Evolutionary conservation across 2,797 vertebrate genomes (phyloP).

Genomic region (Brachyalestes nurse): DNA sequence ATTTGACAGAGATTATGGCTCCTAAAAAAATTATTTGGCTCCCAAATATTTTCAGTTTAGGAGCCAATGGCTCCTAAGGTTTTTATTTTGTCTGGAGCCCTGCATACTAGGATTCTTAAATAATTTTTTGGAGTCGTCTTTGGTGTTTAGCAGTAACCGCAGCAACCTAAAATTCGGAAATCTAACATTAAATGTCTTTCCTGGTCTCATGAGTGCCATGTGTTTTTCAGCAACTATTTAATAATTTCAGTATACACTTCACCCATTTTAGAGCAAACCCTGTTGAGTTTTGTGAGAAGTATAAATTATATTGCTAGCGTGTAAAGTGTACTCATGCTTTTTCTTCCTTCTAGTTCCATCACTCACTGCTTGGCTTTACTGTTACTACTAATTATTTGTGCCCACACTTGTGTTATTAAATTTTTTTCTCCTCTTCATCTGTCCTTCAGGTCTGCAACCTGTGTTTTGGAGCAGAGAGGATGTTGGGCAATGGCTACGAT

Average conservation of each 20-base stretch:
- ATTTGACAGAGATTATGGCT: too few relatives aligned
- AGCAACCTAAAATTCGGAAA: too few relatives aligned
- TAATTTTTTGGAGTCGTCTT: too few relatives aligned
- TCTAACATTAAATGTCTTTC: too few relatives aligned
- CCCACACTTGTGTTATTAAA: background rate
- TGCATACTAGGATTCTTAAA: too few relatives aligned
- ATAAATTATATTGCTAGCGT: background rate
- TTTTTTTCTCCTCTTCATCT: slow-evolving; percentile 8
- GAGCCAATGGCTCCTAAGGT: too few relatives aligned
- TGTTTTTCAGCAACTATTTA: background rate
- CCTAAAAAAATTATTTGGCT: too few relatives aligned
- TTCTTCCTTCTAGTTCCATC: background rate
- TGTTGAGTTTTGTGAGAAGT: background rate
- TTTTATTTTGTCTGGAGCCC: too few relatives aligned
- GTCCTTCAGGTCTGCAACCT: slow-evolving; percentile 87
- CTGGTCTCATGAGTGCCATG: too few relatives aligned
- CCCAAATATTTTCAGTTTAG: too few relatives aligned
- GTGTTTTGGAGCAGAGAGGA: slow-evolving; percentile 94
- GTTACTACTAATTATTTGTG: background rate
- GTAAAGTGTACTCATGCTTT: background rate
- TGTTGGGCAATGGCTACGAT: slow-evolving; percentile 93
- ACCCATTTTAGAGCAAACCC: background rate
- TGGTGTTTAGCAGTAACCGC: too few relatives aligned
- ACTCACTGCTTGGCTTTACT: background rate
- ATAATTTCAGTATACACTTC: slow-evolving; percentile 12